These are phyloP conservation scores for Ailuropoda melanoleuca DNA, from an alignment of 2,113 vertebrate genomes.

Conservation along the genomic window DNA sequence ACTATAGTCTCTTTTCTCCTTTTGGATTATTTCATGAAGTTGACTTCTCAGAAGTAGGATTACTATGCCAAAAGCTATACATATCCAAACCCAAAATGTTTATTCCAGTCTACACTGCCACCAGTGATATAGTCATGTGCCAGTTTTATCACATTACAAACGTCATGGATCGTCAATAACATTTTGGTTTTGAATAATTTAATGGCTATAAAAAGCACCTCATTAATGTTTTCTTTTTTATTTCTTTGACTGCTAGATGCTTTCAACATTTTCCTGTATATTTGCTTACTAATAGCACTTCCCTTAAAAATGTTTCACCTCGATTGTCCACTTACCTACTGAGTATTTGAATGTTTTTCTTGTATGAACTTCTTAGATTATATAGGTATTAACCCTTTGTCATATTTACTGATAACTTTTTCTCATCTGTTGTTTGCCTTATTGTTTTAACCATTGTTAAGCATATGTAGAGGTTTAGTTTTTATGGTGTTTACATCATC, in stretches of 20 bases:
- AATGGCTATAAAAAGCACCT: background rate
- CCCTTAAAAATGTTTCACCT: conserved; percentile 20
- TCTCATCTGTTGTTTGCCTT: background rate
- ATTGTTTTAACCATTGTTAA: background rate
- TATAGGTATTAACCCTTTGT: background rate
- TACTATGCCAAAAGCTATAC: background rate
- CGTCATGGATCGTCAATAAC: background rate
- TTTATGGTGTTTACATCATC: background rate
- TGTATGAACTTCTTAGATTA: background rate
- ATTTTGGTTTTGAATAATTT: conserved; percentile 43
- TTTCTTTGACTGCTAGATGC: conserved; percentile 37
- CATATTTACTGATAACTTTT: background rate
- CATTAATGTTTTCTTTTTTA: conserved; percentile 28
- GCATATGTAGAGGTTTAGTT: background rate
- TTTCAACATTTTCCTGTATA: conserved; percentile 30
- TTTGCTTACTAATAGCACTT: conserved; percentile 38
- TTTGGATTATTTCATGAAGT: conserved; percentile 2
- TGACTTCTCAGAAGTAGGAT: conserved; percentile 33
- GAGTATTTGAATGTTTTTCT: background rate
- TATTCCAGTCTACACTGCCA: background rate
- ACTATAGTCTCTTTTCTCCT: background rate
- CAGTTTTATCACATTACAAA: background rate
- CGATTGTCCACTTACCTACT: background rate
- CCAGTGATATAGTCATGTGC: background rate
- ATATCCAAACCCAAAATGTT: conserved; percentile 18